These are phyloP conservation scores for Axea sp. DNA, from an alignment of 2,888 invertebrate genomes.

Conservation along the genomic window DNA sequence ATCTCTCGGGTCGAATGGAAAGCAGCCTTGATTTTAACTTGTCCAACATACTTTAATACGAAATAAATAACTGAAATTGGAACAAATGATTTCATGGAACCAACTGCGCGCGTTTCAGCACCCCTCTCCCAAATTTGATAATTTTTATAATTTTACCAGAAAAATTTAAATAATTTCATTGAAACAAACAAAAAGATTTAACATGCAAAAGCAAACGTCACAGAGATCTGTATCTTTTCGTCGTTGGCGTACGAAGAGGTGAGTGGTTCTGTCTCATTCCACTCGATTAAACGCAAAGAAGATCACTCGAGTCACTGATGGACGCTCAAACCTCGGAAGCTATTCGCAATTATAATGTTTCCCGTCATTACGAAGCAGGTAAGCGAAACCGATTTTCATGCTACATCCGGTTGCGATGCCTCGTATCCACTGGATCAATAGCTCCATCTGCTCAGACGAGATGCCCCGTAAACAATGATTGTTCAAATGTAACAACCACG, in stretches of 20 bases:
- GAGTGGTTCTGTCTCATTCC: conserved; percentile 66
- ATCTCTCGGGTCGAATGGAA: too few relatives aligned
- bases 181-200: conserved; percentile 4
- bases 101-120: too few relatives aligned
- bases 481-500: too few relatives aligned
- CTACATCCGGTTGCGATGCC: conserved; percentile 71
- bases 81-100: too few relatives aligned
- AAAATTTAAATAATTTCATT: too few relatives aligned
- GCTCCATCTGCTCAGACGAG: conserved; percentile 41
- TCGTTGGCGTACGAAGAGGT: conserved; percentile 37
- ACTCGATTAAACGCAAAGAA: conserved; percentile 68
- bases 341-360: conserved; percentile 74
- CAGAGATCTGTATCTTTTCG: conserved; percentile 24
- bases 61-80: too few relatives aligned
- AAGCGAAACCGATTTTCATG: conserved; percentile 76
- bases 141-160: too few relatives aligned
- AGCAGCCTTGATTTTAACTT: too few relatives aligned
- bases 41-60: too few relatives aligned
- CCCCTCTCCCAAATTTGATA: too few relatives aligned
- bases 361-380: conserved; percentile 76
- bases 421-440: conserved; percentile 28
- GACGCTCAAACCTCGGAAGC: conserved; percentile 63
- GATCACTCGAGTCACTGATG: conserved; percentile 60
- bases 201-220: conserved; percentile 25
- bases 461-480: too few relatives aligned